Evolutionary conservation across 2,797 vertebrate species (phyloP).

Genomic region (Poliocrania exsul): DNA sequence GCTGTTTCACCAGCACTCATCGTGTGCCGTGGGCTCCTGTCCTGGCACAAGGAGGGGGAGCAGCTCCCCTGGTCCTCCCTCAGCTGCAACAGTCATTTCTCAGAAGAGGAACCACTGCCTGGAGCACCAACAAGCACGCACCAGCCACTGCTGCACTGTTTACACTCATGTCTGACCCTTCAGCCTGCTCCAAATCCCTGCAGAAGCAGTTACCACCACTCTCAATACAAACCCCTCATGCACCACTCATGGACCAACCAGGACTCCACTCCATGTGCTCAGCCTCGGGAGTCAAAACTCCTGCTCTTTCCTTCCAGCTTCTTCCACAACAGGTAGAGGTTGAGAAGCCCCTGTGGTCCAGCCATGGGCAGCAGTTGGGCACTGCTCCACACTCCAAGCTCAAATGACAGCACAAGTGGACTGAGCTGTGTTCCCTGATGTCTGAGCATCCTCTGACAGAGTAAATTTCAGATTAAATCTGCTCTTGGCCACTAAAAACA

Average conservation of each 20-base stretch:
- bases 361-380: accelerated
- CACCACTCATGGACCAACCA: accelerated
- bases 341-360: neutral
- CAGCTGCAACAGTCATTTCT: neutral
- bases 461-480: neutral
- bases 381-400: neutral
- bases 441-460: neutral
- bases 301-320: neutral
- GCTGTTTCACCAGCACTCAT: neutral
- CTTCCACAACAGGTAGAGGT: neutral
- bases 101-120: neutral
- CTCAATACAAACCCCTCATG: neutral
- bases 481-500: neutral
- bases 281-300: neutral
- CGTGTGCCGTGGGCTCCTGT: accelerated
- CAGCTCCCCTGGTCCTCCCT: neutral
- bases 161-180: accelerated
- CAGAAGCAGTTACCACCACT: neutral
- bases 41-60: neutral
- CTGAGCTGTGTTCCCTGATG: neutral
- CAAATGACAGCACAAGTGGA: neutral
- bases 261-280: neutral
- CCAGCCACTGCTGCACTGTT: neutral
- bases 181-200: neutral
- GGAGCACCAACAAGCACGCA: too few species aligned